Conservation (phyloP, 2,888 invertebrate genomes). For the Ecliptopera silaceata region DNA sequence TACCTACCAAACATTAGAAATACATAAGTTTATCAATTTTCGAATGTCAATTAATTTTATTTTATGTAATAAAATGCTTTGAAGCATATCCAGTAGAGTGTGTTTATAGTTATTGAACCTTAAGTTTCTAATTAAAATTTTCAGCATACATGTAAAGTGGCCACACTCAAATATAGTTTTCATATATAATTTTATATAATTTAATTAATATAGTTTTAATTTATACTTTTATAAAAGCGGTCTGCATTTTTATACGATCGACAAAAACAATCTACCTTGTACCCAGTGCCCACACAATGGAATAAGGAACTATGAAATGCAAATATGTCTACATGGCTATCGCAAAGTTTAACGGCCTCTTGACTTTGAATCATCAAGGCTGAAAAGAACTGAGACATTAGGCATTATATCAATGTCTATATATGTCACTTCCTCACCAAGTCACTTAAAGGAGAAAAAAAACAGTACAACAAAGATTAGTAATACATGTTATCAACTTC, state of each 20-base stretch:
- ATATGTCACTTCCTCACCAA: not conserved
- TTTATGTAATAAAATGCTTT: no score
- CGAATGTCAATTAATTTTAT: no score
- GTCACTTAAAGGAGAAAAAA: conserved; percentile 32
- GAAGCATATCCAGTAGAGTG: no score
- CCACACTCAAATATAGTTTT: not conserved
- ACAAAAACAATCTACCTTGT: conserved; percentile 24
- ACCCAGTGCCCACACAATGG: conserved; percentile 34
- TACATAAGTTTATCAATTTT: no score
- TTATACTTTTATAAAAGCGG: not conserved
- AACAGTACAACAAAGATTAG: conserved; percentile 8
- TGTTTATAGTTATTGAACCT: no score
- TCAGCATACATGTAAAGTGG: no score
- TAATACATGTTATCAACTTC: conserved; percentile 16
- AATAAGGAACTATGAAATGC: conserved; percentile 39
- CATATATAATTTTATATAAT: not conserved
- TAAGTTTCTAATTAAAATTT: no score
- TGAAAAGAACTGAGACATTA: conserved; percentile 30
- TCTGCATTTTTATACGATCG: conserved; percentile 2
- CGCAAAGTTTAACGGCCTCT: conserved; percentile 39
- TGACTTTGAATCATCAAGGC: conserved; percentile 40
- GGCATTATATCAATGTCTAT: conserved; percentile 5
- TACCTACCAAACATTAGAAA: no score
- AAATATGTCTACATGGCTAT: conserved; percentile 33
- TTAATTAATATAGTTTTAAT: not conserved